phyloP scores from a whole-genome alignment of 2,888 invertebrate genomes.

The Cheilosia scutellata region DNA sequence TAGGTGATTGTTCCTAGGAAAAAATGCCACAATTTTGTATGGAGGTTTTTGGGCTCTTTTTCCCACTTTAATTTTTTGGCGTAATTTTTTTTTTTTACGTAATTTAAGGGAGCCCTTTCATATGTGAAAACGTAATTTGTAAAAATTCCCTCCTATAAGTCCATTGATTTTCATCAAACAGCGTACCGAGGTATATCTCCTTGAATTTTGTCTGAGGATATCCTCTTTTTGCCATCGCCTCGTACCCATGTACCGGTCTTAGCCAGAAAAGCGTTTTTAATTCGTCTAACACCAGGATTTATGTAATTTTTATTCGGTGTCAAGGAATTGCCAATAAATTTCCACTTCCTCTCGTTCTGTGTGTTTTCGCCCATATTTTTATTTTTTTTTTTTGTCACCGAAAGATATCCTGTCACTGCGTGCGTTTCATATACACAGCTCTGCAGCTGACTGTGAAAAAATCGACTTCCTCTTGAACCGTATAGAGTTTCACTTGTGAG shows the following conservation, averaged over 20 bases:
- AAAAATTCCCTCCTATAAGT: background rate
- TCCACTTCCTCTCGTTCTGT: conserved; percentile 50
- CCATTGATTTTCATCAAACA: conserved; percentile 21
- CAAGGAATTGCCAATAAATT: conserved; percentile 72
- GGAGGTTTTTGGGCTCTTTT: too few species aligned
- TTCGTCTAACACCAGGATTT: conserved; percentile 68
- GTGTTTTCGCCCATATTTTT: conserved; percentile 3
- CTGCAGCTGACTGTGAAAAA: conserved; percentile 49
- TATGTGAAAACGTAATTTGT: background rate
- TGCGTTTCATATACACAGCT: conserved; percentile 29
- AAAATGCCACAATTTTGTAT: too few species aligned
- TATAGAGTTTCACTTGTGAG: conserved; percentile 16
- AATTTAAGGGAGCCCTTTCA: too few species aligned
- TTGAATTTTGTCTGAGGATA: conserved; percentile 3
- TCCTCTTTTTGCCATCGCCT: background rate
- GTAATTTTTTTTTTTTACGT: too few species aligned
- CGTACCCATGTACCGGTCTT: conserved; percentile 9
- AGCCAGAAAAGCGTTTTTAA: conserved; percentile 60
- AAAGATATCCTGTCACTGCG: conserved; percentile 37
- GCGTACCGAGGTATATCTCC: background rate
- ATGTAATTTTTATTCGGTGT: conserved; percentile 75
- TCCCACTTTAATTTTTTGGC: too few species aligned
- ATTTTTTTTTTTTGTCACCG: conserved; percentile 6
- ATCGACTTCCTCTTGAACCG: conserved; percentile 43
- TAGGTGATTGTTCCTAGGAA: too few species aligned